phyloP scores from a whole-genome alignment of 2,113 vertebrate genomes.

The Stictonetta naevosa region DNA sequence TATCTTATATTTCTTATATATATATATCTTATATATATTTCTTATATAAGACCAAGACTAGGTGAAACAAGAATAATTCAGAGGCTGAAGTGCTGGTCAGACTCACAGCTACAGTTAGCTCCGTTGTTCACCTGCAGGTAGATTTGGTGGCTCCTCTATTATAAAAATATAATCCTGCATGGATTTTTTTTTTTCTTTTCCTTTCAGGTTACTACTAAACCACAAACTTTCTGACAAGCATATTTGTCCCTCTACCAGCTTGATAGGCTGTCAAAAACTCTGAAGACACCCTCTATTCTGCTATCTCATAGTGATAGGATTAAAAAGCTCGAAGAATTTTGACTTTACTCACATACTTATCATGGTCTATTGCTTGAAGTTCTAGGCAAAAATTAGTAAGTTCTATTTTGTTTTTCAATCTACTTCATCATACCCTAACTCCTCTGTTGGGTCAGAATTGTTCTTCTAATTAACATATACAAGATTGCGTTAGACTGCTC shows the following conservation, averaged over 20 bases:
- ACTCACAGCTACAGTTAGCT: not conserved
- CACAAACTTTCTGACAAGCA: not conserved
- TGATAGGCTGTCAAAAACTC: not conserved
- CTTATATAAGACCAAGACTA: not conserved
- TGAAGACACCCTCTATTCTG: not conserved
- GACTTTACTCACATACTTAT: not conserved
- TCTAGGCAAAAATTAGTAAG: not conserved
- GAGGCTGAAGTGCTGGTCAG: not conserved
- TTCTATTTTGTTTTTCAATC: not conserved
- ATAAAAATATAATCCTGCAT: not conserved
- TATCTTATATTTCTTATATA: no score
- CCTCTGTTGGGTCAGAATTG: not conserved
- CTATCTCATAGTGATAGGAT: not conserved
- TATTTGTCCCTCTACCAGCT: not conserved
- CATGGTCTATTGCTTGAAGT: not conserved
- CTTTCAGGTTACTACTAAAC: not conserved
- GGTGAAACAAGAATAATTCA: not conserved
- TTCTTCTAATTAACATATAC: not conserved
- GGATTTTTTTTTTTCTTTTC: not conserved
- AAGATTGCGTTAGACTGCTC: not conserved
- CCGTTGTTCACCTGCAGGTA: rapidly evolving
- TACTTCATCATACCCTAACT: not conserved
- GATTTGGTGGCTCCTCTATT: not conserved
- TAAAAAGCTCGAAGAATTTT: not conserved
- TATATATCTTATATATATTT: no score